A percentile compares a stretch with the other conserved stretches of the same genome.
Conservation (phyloP, 1,140 invertebrate genomes). For the Caenorhabditis inopinata region DNA sequence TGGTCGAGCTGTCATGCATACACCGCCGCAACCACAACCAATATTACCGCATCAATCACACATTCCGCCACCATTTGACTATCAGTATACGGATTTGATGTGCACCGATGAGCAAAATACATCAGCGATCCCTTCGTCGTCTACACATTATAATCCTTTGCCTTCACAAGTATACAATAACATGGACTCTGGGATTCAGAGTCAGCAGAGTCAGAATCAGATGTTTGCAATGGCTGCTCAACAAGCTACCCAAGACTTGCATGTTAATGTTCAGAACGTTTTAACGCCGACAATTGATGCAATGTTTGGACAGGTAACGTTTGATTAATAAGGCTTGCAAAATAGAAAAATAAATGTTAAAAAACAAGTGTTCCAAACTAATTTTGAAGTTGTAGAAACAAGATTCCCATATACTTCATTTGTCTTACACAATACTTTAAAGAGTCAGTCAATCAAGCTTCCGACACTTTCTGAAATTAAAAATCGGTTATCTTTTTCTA, state of each 20-base stretch:
- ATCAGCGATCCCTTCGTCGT: neutral
- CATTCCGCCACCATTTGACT: neutral
- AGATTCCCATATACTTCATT: neutral
- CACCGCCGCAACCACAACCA: neutral
- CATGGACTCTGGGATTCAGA: neutral
- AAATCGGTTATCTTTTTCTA: too few species aligned
- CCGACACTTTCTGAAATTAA: too few species aligned
- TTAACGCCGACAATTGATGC: neutral
- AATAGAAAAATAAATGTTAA: too few species aligned
- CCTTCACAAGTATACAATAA: slow-evolving; percentile 9
- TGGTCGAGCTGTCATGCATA: neutral
- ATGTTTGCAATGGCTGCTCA: slow-evolving; percentile 8
- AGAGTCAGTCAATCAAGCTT: too few species aligned
- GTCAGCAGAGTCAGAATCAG: neutral
- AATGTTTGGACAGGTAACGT: neutral
- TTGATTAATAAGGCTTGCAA: neutral
- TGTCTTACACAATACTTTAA: too few species aligned
- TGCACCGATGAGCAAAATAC: neutral
- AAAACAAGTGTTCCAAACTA: too few species aligned
- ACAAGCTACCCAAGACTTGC: slow-evolving; percentile 16
- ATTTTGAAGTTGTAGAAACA: too few species aligned
- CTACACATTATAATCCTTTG: neutral
- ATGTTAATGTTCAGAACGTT: slow-evolving; percentile 12
- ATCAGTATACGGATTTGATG: neutral
- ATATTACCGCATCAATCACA: neutral